phyloP scores from a whole-genome alignment of 2,888 invertebrate genomes.

The Aplocera efformata region DNA sequence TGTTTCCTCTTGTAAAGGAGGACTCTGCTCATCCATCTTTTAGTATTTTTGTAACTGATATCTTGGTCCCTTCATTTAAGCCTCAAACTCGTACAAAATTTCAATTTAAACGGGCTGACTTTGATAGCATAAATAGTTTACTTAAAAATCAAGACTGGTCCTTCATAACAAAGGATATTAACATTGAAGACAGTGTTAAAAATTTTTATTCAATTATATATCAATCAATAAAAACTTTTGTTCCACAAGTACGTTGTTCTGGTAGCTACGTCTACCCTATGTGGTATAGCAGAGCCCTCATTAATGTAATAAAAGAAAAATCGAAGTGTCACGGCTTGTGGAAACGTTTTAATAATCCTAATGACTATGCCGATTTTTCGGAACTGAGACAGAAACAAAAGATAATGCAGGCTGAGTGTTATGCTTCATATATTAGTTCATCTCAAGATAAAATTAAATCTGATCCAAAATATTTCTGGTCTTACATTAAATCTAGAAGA shows the following conservation, averaged over 20 bases:
- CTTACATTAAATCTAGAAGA: conserved; percentile 3
- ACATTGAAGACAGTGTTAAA: background rate
- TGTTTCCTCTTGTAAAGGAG: background rate
- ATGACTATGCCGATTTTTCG: conserved; percentile 3
- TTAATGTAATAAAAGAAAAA: conserved; percentile 8
- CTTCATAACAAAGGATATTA: background rate
- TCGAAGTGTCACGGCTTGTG: background rate
- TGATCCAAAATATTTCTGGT: conserved; percentile 8
- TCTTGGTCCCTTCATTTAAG: background rate
- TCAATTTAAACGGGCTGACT: conserved; percentile 1
- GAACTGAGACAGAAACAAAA: conserved; percentile 1
- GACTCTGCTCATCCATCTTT: conserved; percentile 1
- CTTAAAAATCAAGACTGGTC: background rate
- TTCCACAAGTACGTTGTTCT: conserved; percentile 1
- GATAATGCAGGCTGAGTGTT: conserved; percentile 2
- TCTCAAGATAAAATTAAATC: conserved; percentile 11
- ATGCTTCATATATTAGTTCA: background rate
- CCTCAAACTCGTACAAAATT: background rate
- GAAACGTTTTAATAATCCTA: conserved; percentile 1
- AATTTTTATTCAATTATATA: background rate
- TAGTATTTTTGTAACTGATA: background rate
- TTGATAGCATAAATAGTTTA: background rate
- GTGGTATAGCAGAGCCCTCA: conserved; percentile 3
- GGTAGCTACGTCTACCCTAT: background rate
- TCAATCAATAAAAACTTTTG: background rate